Conservation (phyloP, 1,140 invertebrate genomes). For the Heterodera schachtii region DNA sequence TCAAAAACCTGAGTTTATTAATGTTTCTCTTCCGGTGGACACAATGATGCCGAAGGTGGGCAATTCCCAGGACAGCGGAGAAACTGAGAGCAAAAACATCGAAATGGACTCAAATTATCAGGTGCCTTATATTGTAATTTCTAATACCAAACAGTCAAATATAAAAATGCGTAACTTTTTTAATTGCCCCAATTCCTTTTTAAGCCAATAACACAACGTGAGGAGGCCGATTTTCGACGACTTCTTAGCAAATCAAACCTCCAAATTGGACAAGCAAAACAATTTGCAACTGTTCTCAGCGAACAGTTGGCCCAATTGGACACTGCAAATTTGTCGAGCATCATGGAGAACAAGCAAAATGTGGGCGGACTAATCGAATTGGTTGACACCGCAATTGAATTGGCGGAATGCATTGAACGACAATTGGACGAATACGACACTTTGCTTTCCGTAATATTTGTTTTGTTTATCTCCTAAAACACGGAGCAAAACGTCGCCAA, state of each 20-base stretch:
- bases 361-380: constrained; percentile 48
- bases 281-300: constrained; percentile 80
- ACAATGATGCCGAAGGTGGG: constrained; percentile 16
- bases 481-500: no score
- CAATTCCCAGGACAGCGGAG: not conserved
- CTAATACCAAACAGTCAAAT: no score
- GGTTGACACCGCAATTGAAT: constrained; percentile 50
- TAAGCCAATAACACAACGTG: constrained; percentile 80
- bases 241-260: constrained; percentile 78
- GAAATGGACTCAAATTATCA: constrained; percentile 38
- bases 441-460: constrained; percentile 62
- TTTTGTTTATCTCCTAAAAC: not conserved
- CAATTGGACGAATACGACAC: constrained; percentile 67
- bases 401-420: constrained; percentile 66
- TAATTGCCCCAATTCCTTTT: constrained; percentile 67
- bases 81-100: constrained; percentile 15
- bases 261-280: constrained; percentile 82
- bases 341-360: constrained; percentile 53
- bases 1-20: constrained; percentile 79
- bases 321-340: constrained; percentile 71
- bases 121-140: not conserved
- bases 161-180: not conserved
- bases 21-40: constrained; percentile 72
- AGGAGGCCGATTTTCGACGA: constrained; percentile 77
- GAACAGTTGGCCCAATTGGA: constrained; percentile 81